Percentiles rank a stretch among this genome's conserved stretches.
phyloP scores from a whole-genome alignment of 2,797 vertebrate species.

The Cynodonichthys magdalenae region DNA sequence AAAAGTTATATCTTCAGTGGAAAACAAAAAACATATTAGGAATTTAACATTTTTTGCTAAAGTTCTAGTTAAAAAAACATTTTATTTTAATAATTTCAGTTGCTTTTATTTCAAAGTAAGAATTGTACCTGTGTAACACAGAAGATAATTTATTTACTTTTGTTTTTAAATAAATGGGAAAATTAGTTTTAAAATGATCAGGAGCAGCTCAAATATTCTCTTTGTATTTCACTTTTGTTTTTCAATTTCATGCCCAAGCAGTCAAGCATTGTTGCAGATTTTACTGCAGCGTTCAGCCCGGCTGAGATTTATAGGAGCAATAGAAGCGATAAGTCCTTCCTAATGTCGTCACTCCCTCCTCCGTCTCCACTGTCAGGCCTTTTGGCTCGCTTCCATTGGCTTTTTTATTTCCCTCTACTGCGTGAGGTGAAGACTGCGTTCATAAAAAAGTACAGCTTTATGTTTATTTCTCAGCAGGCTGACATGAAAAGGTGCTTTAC shows the following conservation, averaged over 20 bases:
- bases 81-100: too few relatives aligned
- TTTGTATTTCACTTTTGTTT: conserved; percentile 64
- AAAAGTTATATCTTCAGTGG: neutral
- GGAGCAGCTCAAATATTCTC: conserved; percentile 34
- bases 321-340: conserved; percentile 64
- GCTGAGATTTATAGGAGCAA: conserved; percentile 69
- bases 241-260: conserved; percentile 71
- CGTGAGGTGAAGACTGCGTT: conserved; percentile 6
- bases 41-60: neutral
- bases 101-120: neutral
- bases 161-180: conserved; percentile 16
- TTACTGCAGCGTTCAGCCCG: conserved; percentile 58
- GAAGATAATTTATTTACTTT: neutral
- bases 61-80: neutral
- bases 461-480: neutral
- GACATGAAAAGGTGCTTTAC: neutral
- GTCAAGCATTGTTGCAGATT: conserved; percentile 61
- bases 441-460: neutral
- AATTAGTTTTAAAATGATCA: conserved; percentile 38
- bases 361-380: conserved; percentile 39
- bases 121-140: neutral
- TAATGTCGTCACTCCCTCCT: conserved; percentile 52
- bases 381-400: conserved; percentile 44
- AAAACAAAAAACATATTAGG: neutral
- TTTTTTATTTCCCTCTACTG: conserved; percentile 49